Evolutionary conservation across 2,113 vertebrate genomes (phyloP), one percentile per base, ranked within the genome.

Genomic region (Melanotaenia duboulayi): DNA sequence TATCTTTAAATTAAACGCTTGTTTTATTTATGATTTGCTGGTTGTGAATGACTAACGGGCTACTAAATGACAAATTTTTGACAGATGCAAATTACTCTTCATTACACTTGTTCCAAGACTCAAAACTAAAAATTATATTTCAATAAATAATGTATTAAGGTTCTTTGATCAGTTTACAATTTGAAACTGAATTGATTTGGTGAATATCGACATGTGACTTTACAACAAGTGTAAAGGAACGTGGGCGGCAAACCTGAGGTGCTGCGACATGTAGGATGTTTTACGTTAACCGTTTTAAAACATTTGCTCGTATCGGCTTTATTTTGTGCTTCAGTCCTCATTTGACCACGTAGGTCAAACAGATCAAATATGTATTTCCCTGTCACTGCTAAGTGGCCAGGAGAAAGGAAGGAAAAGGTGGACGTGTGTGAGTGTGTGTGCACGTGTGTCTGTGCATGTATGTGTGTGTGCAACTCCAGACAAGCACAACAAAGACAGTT

Each of bases 361-460:
- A 4, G 66, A 91, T 83, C 25, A 56, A 59, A 62, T 32, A 42
- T 19, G 49, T 74, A 23, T 71, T 46, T 69, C 64, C 39, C 51
- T 69, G 64, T 83, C 52, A 63, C 60, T 37, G 65, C 52, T 78
- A 57, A 77, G 42, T 65, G 62, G 63, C 39, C 20, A 46, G 25
- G 50, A 32, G 22, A 69, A 19, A 81, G 89, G 88, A 90, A 90
- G 89, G 87, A 90, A 90, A 89, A 58, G 59, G 69, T 75, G 63
- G 74, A 56, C 23, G 19, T 65, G 50, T 61, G 22, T 76, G 28
- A 23, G 54, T 75, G 63, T 61, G 44, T 71, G 65, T 67, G 51
- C 52, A 54, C 65, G 58, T 65, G 59, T 70, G 71, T 66, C 64
- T 65, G 22, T 49, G 69, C 8, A 9, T 74, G 48, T 73, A 58